Evolutionary conservation across 1,140 invertebrate genomes (phyloP).

Genomic region (Tribolium madens): DNA sequence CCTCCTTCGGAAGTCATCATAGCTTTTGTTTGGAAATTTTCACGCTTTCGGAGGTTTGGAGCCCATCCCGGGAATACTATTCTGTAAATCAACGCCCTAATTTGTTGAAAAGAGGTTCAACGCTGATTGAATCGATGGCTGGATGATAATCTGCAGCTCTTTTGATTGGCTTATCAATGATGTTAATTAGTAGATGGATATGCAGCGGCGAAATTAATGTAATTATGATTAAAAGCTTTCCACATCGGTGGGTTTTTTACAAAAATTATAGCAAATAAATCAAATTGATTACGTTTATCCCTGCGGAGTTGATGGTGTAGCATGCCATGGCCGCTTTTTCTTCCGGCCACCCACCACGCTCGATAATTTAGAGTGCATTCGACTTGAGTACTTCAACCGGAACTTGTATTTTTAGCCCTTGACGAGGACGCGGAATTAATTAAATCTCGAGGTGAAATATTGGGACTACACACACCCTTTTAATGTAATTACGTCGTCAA

Average conservation of each 20-base stretch:
- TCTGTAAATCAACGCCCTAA: no score
- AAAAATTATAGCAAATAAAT: conserved; percentile 38
- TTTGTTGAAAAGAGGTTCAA: neutral
- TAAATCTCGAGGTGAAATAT: conserved; percentile 49
- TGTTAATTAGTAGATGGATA: conserved; percentile 43
- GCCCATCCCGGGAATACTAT: no score
- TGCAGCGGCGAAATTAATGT: conserved; percentile 17
- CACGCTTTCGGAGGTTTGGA: neutral
- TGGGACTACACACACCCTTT: conserved; percentile 47
- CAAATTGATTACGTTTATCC: conserved; percentile 37
- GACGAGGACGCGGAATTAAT: conserved; percentile 43
- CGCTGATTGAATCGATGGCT: conserved; percentile 10
- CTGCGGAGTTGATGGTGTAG: conserved; percentile 14
- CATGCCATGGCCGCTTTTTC: conserved; percentile 16
- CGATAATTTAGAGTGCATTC: conserved; percentile 37
- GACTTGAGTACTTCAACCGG: conserved; percentile 24
- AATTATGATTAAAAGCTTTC: conserved; percentile 42
- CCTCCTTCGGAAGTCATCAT: conserved; percentile 6
- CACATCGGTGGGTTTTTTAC: conserved; percentile 19
- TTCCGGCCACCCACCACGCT: conserved; percentile 22
- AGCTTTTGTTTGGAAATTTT: neutral
- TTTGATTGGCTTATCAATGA: conserved; percentile 29
- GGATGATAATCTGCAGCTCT: conserved; percentile 3
- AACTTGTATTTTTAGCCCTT: conserved; percentile 41
- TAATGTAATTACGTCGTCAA: conserved; percentile 50